Evolutionary conservation across 2,113 vertebrate genomes (phyloP).

Genomic region (Epinephelus fuscoguttatus): DNA sequence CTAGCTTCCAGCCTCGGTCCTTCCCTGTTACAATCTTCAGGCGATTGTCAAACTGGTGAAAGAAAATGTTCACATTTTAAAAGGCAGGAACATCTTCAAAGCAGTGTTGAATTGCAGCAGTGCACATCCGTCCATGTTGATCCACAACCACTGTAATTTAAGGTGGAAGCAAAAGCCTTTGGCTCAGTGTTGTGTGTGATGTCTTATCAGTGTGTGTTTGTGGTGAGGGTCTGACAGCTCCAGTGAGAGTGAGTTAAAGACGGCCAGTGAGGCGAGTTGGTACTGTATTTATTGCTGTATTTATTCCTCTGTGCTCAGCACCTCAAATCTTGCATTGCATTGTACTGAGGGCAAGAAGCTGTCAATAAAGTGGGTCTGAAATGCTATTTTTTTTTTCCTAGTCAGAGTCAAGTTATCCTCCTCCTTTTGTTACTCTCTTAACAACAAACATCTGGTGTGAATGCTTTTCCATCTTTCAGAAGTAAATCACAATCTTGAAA

Average conservation of each 20-base stretch:
- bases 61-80: constrained; percentile 29
- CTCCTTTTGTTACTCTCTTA: constrained; percentile 33
- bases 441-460: neutral
- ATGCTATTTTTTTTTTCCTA: constrained; percentile 39
- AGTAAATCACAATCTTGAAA: constrained; percentile 27
- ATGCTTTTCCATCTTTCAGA: constrained; percentile 28
- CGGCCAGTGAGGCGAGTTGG: constrained; percentile 38
- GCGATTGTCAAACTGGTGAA: constrained; percentile 19
- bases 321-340: constrained; percentile 66
- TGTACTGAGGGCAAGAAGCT: constrained; percentile 65
- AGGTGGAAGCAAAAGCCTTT: constrained; percentile 50
- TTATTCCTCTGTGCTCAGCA: constrained; percentile 71
- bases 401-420: constrained; percentile 29
- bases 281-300: constrained; percentile 76
- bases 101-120: constrained; percentile 12
- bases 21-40: constrained; percentile 19
- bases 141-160: constrained; percentile 53
- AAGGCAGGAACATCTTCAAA: constrained; percentile 26
- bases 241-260: constrained; percentile 35
- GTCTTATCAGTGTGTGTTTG: constrained; percentile 67
- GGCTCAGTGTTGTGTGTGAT: constrained; percentile 63
- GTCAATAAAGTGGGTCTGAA: constrained; percentile 75
- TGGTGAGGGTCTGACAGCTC: constrained; percentile 52
- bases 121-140: constrained; percentile 36
- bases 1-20: constrained; percentile 41